phyloP scores from a whole-genome alignment of 2,888 invertebrate species.

The Tricholauxania praeusta region DNA sequence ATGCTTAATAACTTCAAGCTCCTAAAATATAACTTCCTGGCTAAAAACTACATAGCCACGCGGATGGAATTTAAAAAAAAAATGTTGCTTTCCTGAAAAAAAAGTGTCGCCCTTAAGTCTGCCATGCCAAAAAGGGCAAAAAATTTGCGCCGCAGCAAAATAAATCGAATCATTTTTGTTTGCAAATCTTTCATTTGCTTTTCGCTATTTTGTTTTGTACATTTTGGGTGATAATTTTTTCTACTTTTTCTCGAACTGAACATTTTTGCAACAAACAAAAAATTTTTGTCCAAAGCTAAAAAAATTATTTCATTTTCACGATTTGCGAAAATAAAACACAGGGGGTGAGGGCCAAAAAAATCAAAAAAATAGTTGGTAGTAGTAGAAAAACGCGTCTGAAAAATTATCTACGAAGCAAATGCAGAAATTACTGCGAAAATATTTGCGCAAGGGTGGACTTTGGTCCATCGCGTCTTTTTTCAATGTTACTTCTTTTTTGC shows the following conservation, averaged over 20 bases:
- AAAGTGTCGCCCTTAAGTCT: conserved; percentile 12
- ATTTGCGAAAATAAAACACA: not conserved
- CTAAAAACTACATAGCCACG: no score
- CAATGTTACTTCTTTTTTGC: no score
- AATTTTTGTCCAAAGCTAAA: not conserved
- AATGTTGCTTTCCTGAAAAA: not conserved
- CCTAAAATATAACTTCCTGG: no score
- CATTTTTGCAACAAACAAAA: no score
- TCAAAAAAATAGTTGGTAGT: not conserved
- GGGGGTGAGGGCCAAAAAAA: not conserved
- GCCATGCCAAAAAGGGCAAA: conserved; percentile 1
- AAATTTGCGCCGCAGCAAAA: conserved; percentile 17
- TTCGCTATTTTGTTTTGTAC: no score
- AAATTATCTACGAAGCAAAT: conserved; percentile 21
- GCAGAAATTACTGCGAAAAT: conserved; percentile 38
- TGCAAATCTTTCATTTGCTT: conserved; percentile 5
- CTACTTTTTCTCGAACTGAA: no score
- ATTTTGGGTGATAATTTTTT: no score
- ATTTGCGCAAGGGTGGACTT: conserved; percentile 39
- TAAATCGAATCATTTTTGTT: not conserved
- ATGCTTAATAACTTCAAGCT: no score
- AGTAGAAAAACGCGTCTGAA: conserved; percentile 24
- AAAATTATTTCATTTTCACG: not conserved
- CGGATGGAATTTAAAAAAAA: no score
- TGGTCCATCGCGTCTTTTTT: not conserved